Conservation (phyloP, 2,888 invertebrate genomes). For the Drosophila emarginata region DNA sequence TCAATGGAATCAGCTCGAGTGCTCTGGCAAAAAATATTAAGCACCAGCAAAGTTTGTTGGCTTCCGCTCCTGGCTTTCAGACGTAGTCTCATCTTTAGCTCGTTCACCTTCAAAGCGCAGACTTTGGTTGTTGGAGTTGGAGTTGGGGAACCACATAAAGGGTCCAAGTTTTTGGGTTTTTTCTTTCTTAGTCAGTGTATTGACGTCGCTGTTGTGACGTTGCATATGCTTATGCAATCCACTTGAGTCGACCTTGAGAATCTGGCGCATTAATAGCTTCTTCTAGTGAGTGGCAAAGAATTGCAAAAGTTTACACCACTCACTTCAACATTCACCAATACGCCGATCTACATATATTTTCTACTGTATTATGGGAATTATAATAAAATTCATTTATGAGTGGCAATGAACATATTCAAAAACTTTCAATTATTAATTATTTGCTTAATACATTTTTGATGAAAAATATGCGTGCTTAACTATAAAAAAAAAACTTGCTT, state of each 20-base stretch:
- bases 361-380: not conserved
- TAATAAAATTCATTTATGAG: slow-evolving; percentile 24
- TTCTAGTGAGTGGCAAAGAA: slow-evolving; percentile 43
- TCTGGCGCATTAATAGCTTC: slow-evolving; percentile 27
- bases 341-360: not conserved
- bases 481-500: slow-evolving; percentile 21
- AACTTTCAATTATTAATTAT: slow-evolving; percentile 5
- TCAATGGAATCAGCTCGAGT: slow-evolving; percentile 53
- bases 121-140: slow-evolving; percentile 28
- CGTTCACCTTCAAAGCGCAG: slow-evolving; percentile 62
- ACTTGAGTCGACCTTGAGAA: slow-evolving; percentile 61
- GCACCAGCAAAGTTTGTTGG: slow-evolving; percentile 64
- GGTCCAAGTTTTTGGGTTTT: slow-evolving; percentile 63
- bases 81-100: slow-evolving; percentile 44
- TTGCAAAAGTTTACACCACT: slow-evolving; percentile 53
- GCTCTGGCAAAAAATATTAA: slow-evolving; percentile 29
- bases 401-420: not conserved
- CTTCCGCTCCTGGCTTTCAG: slow-evolving; percentile 48
- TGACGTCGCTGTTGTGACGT: slow-evolving; percentile 56
- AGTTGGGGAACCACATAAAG: slow-evolving; percentile 38
- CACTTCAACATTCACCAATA: slow-evolving; percentile 29
- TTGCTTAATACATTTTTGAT: slow-evolving; percentile 50
- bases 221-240: slow-evolving; percentile 56
- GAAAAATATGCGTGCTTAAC: slow-evolving; percentile 53
- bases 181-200: slow-evolving; percentile 20